Conservation (phyloP, 2,797 vertebrate species). For the Labeo calbasu region DNA sequence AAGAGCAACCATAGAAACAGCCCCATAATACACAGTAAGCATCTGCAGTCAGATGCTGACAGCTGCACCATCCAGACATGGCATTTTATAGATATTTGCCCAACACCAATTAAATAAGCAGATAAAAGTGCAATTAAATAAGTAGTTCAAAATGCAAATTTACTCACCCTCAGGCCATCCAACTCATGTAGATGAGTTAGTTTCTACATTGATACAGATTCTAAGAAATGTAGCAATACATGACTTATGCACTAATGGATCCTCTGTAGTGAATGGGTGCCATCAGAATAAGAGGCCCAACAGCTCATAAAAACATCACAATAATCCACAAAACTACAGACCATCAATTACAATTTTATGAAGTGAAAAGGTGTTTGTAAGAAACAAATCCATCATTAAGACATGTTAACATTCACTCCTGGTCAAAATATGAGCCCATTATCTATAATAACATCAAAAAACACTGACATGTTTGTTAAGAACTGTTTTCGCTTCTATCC, state of each 20-base stretch:
- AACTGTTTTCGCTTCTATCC: not conserved
- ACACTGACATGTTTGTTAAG: not conserved
- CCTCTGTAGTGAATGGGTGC: not conserved
- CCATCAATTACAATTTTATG: not conserved
- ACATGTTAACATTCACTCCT: not conserved
- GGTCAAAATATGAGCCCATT: not conserved
- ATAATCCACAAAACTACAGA: not conserved
- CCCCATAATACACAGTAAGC: not conserved
- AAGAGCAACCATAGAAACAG: conserved; percentile 31
- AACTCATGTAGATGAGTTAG: not conserved
- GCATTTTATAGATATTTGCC: not conserved
- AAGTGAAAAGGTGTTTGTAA: not conserved
- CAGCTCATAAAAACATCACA: not conserved
- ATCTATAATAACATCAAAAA: not conserved
- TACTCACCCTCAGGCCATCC: not conserved
- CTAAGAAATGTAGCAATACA: not conserved
- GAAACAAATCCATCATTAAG: not conserved
- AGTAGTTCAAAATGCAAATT: not conserved
- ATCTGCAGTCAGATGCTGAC: conserved; percentile 1
- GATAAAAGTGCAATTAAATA: not conserved
- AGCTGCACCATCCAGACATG: not conserved
- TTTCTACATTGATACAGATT: not conserved
- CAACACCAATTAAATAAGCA: not conserved
- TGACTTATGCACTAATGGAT: not conserved
- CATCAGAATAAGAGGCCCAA: not conserved